Base-by-base conservation (phyloP, 35 echinoderm and acorn worm species). In the Heliocidaris tuberculata region DNA sequence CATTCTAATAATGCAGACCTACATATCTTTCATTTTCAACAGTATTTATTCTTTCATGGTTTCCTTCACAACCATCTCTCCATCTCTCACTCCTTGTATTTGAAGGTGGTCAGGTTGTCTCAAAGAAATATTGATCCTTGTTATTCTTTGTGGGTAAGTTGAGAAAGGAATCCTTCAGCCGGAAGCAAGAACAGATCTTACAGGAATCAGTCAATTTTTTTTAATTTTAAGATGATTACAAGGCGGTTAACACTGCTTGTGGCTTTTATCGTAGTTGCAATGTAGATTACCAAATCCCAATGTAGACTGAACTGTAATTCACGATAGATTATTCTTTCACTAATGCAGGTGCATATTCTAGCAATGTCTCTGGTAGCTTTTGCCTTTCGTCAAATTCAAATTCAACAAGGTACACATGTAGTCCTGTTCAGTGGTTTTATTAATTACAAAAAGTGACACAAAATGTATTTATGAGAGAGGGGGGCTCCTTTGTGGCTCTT, bases 111-210 rank as follows among this genome's bases (percentile, higher is more conserved):
- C 65, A 24, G 65, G 7, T 4, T 78, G 65, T 78, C 65, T 78
- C 65, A 78, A 78, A 78, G 65, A 78, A 24, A 78, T n/a, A 78
- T 78, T 78, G 65, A 78, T 78, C 65, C 65, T 78, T 78, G 65
- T 78, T 78, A 78, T 78, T 78, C 65, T n/a, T 42, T 78, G 21
- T 3, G 65, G 21, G 27, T 78, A n/a, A 78, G 65, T 78, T 19
- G 27, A 27, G 65, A 78, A 78, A 78, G 65, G 21, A 78, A 78
- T 78, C 21, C 65, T 78, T n/a, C 27, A 78, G 19, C 65, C 65
- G 21, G 65, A 78, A 78, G 65, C 24, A 24, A 78, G 21, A 78
- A 19, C 21, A 78, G 65, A 78, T 78, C 65, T 78, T 27, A 19
- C 6, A 78, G 6, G 65, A 78, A 78, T 78, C 21, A 0, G 19